Percentiles rank a stretch among this genome's conserved stretches.
Evolutionary conservation across 2,888 invertebrate genomes (phyloP).

Genomic region (Ectobius pallidus): DNA sequence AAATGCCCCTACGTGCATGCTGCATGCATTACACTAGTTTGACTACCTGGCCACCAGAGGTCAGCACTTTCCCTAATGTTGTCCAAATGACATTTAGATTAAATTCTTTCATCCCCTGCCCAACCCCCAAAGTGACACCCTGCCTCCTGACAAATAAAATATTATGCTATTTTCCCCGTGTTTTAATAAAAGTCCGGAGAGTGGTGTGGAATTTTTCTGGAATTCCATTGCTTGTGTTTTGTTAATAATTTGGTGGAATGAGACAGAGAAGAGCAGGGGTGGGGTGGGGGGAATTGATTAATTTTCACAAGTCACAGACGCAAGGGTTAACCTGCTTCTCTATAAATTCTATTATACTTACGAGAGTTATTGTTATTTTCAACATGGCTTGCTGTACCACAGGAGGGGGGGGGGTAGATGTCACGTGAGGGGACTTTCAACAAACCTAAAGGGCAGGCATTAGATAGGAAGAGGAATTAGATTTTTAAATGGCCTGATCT

Average conservation of each 20-base stretch:
- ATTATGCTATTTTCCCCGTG: constrained; percentile 23
- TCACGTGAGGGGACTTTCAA: no score
- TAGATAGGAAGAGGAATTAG: no score
- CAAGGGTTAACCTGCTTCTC: no score
- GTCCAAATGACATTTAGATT: constrained; percentile 53
- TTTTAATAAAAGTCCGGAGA: constrained; percentile 8
- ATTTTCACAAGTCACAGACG: background rate
- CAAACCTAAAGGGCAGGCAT: no score
- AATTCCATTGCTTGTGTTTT: constrained; percentile 5
- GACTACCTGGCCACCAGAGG: constrained; percentile 17
- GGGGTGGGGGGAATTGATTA: background rate
- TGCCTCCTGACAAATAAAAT: constrained; percentile 33
- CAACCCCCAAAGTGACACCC: no score
- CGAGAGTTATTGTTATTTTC: no score
- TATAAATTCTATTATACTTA: no score
- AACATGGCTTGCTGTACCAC: no score
- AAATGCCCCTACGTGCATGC: no score
- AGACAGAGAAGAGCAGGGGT: background rate
- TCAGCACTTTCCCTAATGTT: constrained; percentile 45
- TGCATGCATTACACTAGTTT: no score
- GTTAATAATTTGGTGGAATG: constrained; percentile 16
- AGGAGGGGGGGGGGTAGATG: no score
- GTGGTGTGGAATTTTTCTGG: constrained; percentile 19
- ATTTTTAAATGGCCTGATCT: no score
- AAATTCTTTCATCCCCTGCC: constrained; percentile 50